These are phyloP conservation scores for Cygnus olor DNA, from an alignment of 2,797 vertebrate genomes.

Conservation along the genomic window DNA sequence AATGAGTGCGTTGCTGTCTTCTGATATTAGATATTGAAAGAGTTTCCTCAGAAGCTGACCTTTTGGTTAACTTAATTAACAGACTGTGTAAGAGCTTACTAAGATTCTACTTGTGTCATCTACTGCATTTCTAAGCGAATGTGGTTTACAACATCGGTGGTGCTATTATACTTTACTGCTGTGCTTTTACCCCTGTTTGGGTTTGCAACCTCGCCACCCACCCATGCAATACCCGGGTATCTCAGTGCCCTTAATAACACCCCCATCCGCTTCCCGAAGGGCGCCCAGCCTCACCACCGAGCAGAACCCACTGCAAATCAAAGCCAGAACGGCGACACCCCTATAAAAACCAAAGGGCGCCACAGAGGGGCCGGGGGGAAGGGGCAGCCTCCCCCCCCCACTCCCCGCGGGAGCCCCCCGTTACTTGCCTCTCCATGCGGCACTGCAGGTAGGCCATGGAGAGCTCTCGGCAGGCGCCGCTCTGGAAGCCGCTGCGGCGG, in stretches of 20 bases:
- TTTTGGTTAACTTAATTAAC: neutral
- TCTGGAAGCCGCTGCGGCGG: constrained; percentile 45
- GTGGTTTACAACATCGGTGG: neutral
- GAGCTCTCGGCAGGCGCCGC: constrained; percentile 41
- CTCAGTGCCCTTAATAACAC: fast-evolving
- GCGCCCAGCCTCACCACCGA: neutral
- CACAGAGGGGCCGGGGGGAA: neutral
- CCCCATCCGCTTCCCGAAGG: fast-evolving
- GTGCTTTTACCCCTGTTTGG: fast-evolving
- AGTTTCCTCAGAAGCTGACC: neutral
- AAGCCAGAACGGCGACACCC: neutral
- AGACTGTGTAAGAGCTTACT: neutral
- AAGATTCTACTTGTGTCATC: neutral
- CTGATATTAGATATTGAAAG: neutral
- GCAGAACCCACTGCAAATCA: neutral
- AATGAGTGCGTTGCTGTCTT: neutral
- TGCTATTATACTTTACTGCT: neutral
- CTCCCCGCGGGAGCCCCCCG: too few relatives aligned
- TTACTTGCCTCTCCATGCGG: constrained; percentile 54
- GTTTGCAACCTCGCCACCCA: neutral
- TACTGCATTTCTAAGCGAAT: neutral
- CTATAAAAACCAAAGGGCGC: neutral
- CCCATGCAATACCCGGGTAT: fast-evolving
- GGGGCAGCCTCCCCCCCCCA: too few relatives aligned
- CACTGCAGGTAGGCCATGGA: constrained; percentile 68